Percentiles rank a stretch among this genome's conserved stretches.
phyloP scores from a whole-genome alignment of 2,113 vertebrate genomes.

The Salvelinus fontinalis region DNA sequence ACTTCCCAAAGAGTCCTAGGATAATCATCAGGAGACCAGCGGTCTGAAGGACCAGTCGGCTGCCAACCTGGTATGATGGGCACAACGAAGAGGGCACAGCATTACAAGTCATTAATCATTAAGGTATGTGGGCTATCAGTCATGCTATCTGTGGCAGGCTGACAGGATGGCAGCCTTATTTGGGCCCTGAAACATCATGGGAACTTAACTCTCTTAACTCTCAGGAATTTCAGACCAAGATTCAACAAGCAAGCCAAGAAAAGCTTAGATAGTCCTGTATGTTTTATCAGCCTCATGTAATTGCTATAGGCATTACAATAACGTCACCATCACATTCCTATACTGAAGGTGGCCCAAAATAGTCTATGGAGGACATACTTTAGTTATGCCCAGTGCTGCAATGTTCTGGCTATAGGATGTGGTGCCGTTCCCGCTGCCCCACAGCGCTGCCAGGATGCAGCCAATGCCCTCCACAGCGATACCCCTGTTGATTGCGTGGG shows the following conservation, averaged over 20 bases:
- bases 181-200: not conserved
- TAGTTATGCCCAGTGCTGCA: constrained; percentile 79
- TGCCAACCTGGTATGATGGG: constrained; percentile 70
- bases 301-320: no score
- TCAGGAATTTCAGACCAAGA: not conserved
- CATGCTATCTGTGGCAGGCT: not conserved
- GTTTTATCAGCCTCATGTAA: no score
- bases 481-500: constrained; percentile 77
- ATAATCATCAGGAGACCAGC: constrained; percentile 77
- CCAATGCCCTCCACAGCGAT: constrained; percentile 78
- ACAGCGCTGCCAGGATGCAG: constrained; percentile 76
- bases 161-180: not conserved
- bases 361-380: constrained; percentile 57
- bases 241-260: no score
- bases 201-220: not conserved
- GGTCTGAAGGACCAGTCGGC: constrained; percentile 74
- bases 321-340: no score
- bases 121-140: not conserved
- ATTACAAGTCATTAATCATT: not conserved
- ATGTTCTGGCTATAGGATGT: constrained; percentile 83
- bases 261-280: no score
- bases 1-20: constrained; percentile 78
- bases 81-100: not conserved
- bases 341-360: not conserved
- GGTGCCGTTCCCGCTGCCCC: constrained; percentile 80